phyloP scores from a whole-genome alignment of 1,140 invertebrate species.

The Bombyx mori region ASM3026992v2 NC_085133.1:586501-587000 shows the following conservation, averaged over 20 bases:
- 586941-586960: constrained; percentile 98
- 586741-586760: not conserved
- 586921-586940: constrained; percentile 93
- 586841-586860: constrained; percentile 88
- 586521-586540: no score
- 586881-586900: constrained; percentile 96
- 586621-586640: no score
- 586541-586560: no score
- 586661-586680: no score
- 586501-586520: no score
- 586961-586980: constrained; percentile 93
- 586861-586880: constrained; percentile 87
- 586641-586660: no score
- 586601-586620: no score
- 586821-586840: constrained; percentile 90
- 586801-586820: not conserved
- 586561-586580: no score
- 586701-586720: not conserved
- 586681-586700: no score
- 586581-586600: no score
- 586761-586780: not conserved
- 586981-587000: constrained; percentile 94
- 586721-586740: not conserved
- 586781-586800: not conserved
- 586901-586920: constrained; percentile 84